phyloP scores from a whole-genome alignment of 2,888 invertebrate species.

The Limenitis camilla region DNA sequence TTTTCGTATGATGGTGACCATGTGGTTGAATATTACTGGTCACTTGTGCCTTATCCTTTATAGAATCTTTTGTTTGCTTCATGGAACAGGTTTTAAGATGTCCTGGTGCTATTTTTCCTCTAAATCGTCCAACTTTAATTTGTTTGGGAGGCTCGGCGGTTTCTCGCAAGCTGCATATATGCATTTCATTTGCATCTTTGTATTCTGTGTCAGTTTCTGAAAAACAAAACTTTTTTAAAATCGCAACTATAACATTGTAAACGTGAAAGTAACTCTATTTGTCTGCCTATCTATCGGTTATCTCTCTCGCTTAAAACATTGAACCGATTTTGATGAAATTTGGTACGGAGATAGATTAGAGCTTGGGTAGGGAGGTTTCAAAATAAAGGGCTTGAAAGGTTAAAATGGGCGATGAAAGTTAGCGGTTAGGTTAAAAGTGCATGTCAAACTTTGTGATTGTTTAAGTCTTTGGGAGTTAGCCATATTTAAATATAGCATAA shows the following conservation, averaged over 20 bases:
- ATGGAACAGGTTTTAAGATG: constrained; percentile 43
- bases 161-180: constrained; percentile 41
- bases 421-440: no score
- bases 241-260: background rate
- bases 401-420: no score
- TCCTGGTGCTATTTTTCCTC: constrained; percentile 57
- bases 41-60: constrained; percentile 31
- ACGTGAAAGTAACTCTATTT: background rate
- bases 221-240: constrained; percentile 2
- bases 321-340: no score
- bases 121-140: constrained; percentile 57
- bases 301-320: no score
- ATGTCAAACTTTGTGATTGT: no score
- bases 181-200: constrained; percentile 51
- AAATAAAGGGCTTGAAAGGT: no score
- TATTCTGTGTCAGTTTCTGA: constrained; percentile 63
- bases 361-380: no score
- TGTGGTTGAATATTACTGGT: constrained; percentile 49
- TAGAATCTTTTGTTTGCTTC: constrained; percentile 40
- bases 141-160: constrained; percentile 44
- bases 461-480: no score
- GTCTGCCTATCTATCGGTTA: no score
- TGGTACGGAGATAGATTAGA: no score
- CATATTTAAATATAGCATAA: no score
- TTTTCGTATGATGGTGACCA: constrained; percentile 62